Evolutionary conservation across 2,113 vertebrate genomes (phyloP), one percentile per base, ranked within the genome.

Genomic region (Melanotaenia duboulayi): DNA sequence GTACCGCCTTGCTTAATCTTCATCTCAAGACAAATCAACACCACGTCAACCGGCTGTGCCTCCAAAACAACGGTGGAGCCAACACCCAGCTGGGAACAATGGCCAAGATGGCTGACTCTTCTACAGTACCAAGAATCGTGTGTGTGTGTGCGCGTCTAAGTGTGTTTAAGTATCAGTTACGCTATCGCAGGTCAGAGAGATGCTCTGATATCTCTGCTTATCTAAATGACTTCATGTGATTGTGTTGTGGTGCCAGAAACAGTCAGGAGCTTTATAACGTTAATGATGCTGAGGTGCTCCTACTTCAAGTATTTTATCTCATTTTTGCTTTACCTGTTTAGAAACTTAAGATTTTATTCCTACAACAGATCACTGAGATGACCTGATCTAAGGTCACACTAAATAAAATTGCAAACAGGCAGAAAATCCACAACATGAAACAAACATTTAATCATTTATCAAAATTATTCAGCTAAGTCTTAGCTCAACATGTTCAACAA

Each of bases 21-120:
- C 19, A 40, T 70, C 39, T 64, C n/a, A 8, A 25, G 19, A 65
- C 37, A 73, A 82, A 65, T 71, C 39, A 57, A 62, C 52, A 42
- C 42, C 24, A 65, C 35, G 65, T 82, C 67, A 81, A 63, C 24
- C 2, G 52, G 80, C 55, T 17, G 54, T 20, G 20, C 7, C 42
- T 51, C 42, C 22, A 57, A 61, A 28, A 61, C 12, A 50, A 61
- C 11, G 17, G 40, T 5, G 50, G 4, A 37, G 59, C 71, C 82
- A 75, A 73, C 74, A 7, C 82, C 83, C 75, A 60, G 54, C 35
- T 9, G 2, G 39, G 56, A 87, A 82, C 85, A 89, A 90, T 80
- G 65, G 71, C 28, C 60, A 56, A 25, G 57, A 58, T 72, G 56
- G 62, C 59, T 5, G 48, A 40, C 19, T 72, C 10, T 40, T 67